Evolutionary conservation across 2,113 vertebrate species (phyloP).

Genomic region (Cisticola juncidis): DNA sequence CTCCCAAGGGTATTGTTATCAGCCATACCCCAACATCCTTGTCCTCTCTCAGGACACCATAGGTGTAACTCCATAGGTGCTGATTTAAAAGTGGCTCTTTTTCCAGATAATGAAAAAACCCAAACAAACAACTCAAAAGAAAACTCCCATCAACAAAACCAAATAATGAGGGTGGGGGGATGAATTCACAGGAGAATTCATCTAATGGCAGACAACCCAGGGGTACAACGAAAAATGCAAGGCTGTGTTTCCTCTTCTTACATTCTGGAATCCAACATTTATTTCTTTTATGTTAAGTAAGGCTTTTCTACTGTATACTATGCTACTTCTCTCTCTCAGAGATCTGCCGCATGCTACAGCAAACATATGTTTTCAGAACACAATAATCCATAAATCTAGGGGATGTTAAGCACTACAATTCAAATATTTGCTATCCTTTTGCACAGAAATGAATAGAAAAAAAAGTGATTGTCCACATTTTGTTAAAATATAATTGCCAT

Average conservation of each 20-base stretch:
- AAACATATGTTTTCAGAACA: background rate
- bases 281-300: background rate
- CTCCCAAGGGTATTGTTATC: background rate
- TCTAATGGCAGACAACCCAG: background rate
- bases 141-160: background rate
- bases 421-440: background rate
- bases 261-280: background rate
- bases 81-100: background rate
- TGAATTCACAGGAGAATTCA: background rate
- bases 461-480: background rate
- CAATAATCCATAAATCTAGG: background rate
- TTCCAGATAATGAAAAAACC: background rate
- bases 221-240: background rate
- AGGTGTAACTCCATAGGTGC: background rate
- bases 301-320: background rate
- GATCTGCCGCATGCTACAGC: background rate
- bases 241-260: background rate
- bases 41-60: background rate
- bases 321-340: background rate
- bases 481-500: background rate
- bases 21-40: accelerated
- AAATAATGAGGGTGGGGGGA: accelerated
- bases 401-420: background rate
- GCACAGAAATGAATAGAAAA: background rate
- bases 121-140: background rate